Conservation (phyloP, 2,797 vertebrate species). For the Pseudochirops cupreus region DNA sequence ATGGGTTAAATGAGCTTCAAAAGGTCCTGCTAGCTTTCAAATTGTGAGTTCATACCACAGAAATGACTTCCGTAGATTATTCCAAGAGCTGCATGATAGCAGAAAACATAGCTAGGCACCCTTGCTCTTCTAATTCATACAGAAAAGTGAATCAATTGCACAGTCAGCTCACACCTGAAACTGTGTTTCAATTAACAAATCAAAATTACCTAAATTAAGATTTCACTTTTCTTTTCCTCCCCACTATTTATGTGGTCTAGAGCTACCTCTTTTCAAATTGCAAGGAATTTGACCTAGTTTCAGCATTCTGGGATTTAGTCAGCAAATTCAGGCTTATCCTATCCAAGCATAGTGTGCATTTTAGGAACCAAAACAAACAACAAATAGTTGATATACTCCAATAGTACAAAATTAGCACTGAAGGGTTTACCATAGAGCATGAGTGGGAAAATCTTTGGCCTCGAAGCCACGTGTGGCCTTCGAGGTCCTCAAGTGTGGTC, state of each 20-base stretch:
- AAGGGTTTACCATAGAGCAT: background rate
- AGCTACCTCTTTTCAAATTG: background rate
- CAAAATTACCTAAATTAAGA: background rate
- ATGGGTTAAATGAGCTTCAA: background rate
- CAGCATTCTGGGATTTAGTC: background rate
- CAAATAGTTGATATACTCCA: background rate
- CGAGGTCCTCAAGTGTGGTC: no score
- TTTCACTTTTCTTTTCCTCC: background rate
- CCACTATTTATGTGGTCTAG: background rate
- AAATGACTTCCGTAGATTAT: background rate
- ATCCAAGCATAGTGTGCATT: background rate
- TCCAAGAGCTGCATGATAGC: background rate
- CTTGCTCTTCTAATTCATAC: background rate
- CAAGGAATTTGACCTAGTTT: background rate
- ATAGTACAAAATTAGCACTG: background rate
- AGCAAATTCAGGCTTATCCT: background rate
- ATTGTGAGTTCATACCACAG: background rate
- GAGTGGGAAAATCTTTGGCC: no score
- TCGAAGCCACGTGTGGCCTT: no score
- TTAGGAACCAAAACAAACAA: background rate
- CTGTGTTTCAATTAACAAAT: conserved; percentile 2
- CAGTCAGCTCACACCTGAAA: background rate
- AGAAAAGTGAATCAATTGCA: background rate
- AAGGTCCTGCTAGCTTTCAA: background rate
- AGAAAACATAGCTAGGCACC: background rate